Evolutionary conservation across 30 jellyfish, hydroid and myxozoan species (phyloP).

Genomic region (Cassiopea xamachana): DNA sequence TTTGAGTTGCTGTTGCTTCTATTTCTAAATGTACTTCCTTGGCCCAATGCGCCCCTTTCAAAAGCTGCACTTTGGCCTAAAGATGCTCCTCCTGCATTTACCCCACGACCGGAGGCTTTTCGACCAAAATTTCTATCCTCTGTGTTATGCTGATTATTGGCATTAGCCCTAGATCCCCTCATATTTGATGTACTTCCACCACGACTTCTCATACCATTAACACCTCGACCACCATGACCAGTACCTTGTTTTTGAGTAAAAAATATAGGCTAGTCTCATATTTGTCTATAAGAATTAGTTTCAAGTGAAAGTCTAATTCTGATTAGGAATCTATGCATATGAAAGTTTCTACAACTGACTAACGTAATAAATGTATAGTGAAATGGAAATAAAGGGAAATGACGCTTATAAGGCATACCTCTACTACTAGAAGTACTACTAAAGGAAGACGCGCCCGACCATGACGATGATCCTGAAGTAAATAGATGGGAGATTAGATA

Average conservation of each 20-base stretch:
- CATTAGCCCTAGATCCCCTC: background rate
- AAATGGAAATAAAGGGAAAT: background rate
- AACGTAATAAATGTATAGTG: too few relatives aligned
- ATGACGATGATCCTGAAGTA: background rate
- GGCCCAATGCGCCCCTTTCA: background rate
- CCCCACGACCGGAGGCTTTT: slow-evolving; percentile 11
- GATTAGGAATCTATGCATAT: too few relatives aligned
- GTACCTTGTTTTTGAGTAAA: background rate
- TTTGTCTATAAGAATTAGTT: background rate
- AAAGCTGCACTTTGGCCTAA: background rate
- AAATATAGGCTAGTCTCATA: too few relatives aligned
- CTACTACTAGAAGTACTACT: background rate
- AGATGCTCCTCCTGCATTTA: background rate
- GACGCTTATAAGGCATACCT: background rate
- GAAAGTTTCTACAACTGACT: too few relatives aligned
- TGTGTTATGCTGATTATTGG: background rate
- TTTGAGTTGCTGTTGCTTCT: background rate
- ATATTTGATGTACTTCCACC: background rate
- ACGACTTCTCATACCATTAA: slow-evolving; percentile 1
- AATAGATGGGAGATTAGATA: too few relatives aligned
- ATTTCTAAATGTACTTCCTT: slow-evolving; percentile 27
- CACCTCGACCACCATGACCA: background rate
- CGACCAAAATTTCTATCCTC: too few relatives aligned
- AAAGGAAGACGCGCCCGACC: background rate
- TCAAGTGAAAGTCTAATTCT: too few relatives aligned